Conservation (phyloP, 2,113 vertebrate genomes). For the Scatophagus argus region DNA sequence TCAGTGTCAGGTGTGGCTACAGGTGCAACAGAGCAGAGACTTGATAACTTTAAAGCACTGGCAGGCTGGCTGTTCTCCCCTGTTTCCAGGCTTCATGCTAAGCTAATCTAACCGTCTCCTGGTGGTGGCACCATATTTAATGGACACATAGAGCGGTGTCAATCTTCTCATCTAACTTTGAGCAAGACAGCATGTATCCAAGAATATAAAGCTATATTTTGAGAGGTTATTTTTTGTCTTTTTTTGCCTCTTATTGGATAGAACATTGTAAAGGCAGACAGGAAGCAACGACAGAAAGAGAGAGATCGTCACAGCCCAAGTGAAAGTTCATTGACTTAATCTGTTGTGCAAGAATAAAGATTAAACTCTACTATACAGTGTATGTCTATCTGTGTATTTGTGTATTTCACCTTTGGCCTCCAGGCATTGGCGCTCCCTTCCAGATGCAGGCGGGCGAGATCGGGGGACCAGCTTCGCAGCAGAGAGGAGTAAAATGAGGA, state of each 20-base stretch:
- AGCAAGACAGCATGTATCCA: no score
- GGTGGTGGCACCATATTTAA: not conserved
- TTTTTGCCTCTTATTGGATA: not conserved
- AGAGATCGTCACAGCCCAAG: not conserved
- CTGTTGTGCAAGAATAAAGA: no score
- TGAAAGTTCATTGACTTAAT: not conserved
- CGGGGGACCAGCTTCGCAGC: conserved; percentile 59
- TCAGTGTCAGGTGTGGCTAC: no score
- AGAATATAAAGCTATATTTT: no score
- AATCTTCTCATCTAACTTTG: no score
- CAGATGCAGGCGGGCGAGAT: conserved; percentile 72
- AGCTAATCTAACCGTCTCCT: not conserved
- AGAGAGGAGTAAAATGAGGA: conserved; percentile 61
- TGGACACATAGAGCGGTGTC: not conserved
- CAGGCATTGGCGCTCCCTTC: conserved; percentile 72
- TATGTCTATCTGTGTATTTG: not conserved
- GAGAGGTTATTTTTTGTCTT: no score
- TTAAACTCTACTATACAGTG: not conserved
- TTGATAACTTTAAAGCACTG: no score
- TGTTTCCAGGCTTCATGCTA: no score
- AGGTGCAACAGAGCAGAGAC: no score
- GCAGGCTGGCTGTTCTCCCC: no score
- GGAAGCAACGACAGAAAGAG: not conserved
- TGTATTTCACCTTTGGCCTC: conserved; percentile 68
- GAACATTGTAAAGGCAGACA: not conserved